Base-by-base conservation (phyloP, 2,797 vertebrate genomes). In the Pipistrellus pipistrellus region DNA sequence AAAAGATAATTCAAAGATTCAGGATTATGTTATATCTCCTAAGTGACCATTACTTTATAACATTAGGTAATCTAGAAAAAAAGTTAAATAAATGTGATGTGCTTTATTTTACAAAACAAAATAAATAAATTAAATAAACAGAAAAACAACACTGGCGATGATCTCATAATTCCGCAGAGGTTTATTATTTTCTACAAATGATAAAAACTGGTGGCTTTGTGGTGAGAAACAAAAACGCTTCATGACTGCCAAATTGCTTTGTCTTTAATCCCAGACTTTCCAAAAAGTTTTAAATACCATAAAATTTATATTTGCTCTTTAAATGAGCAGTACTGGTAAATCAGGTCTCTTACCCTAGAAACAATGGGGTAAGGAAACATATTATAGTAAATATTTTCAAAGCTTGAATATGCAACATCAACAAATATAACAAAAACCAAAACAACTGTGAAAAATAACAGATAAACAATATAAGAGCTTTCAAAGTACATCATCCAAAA, bases 231-330 rank as follows among this genome's bases (percentile, higher is more conserved):
- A 55, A 76, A 55, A 48, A 64, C 25, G 0, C 0, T 62, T 89
- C 7, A 32, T 41, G 53, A 71, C 20, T 75, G 23, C 51, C 59
- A 76, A 85, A 84, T 27, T 73, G 6, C 14, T 81, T 18, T 93
- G 71, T 93, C 23, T 73, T 17, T 6, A 57, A 53, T 53, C 38
- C 30, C 6, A 89, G 44, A 75, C 48, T 93, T 94, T 51, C 55
- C 84, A 89, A 68, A 73, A 90, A 53, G 14, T 27, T 76, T 86
- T 69, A 93, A 93, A 93, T 90, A 91, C 82, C 59, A 85, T 68
- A 80, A 83, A 73, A 87, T 83, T 69, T 93, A 7, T 90, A 59
- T 87, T 94, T 92, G 0, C 7, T 80, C 62, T 89, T 66, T 27
- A 73, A 57, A 69, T 68, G 32, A 85, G 27, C 59, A 89, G 82